A percentile compares a stretch with the other conserved stretches of the same genome.
Conservation (phyloP, 2,888 invertebrate genomes). For the Phorcus lineatus region DNA sequence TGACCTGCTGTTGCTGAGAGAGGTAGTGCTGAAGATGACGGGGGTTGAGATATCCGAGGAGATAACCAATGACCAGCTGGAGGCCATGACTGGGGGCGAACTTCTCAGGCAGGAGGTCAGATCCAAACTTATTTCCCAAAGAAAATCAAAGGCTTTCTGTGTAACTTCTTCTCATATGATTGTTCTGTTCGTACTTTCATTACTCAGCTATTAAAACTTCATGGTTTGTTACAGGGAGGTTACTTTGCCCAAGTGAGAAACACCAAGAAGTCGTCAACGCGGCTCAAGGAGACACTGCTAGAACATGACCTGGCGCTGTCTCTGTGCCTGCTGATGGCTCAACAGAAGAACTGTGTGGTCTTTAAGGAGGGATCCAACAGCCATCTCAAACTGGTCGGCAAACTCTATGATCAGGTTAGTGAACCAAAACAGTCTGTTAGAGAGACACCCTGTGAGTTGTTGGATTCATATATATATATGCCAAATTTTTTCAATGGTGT, state of each 20-base stretch:
- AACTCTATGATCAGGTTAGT: constrained; percentile 81
- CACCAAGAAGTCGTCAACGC: constrained; percentile 94
- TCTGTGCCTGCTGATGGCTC: constrained; percentile 94
- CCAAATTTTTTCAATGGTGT: no score
- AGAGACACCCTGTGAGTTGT: no score
- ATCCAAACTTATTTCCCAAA: no score
- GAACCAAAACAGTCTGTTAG: no score
- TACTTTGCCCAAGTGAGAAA: constrained; percentile 98
- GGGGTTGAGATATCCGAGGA: constrained; percentile 98
- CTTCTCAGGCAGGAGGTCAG: constrained; percentile 91
- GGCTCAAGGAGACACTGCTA: constrained; percentile 95
- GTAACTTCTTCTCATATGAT: no score
- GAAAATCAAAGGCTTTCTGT: no score
- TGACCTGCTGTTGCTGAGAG: constrained; percentile 89
- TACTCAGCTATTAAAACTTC: no score
- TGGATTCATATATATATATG: no score
- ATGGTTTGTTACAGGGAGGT: constrained; percentile 83
- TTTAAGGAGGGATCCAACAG: constrained; percentile 78
- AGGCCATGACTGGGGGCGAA: constrained; percentile 98
- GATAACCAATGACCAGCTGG: constrained; percentile 95
- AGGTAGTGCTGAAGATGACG: constrained; percentile 99
- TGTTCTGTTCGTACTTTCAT: no score
- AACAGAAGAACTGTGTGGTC: constrained; percentile 96
- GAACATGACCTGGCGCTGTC: constrained; percentile 92
- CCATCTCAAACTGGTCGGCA: constrained; percentile 85